Percentiles rank a stretch among this genome's conserved stretches.
phyloP scores from a whole-genome alignment of 2,888 invertebrate genomes.

The Lucinisca nassula region DNA sequence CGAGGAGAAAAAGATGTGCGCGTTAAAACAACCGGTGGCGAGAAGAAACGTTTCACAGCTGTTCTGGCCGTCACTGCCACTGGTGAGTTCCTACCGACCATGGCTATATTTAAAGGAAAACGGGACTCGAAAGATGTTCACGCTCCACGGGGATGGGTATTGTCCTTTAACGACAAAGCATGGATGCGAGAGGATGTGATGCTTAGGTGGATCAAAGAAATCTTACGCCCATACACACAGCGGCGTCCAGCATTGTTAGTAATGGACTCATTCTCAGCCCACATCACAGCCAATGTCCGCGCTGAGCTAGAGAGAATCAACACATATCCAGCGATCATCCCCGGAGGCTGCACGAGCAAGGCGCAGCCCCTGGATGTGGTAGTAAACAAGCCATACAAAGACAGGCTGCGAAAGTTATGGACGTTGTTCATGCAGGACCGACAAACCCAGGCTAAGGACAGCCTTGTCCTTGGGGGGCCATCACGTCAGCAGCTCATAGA shows the following conservation, averaged over 20 bases:
- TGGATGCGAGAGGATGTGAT: conserved; percentile 17
- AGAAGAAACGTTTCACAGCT: no score
- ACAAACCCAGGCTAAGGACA: no score
- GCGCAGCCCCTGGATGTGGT: conserved; percentile 17
- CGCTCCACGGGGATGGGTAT: no score
- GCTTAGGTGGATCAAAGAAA: no score
- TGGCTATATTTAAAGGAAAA: no score
- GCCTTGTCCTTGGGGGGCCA: background rate
- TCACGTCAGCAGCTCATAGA: background rate
- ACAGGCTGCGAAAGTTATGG: background rate
- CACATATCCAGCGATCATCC: background rate
- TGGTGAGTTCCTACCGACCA: no score
- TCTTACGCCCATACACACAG: conserved; percentile 15
- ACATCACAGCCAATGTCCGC: background rate
- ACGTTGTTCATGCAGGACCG: background rate
- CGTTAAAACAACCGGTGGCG: background rate
- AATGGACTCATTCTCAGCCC: background rate
- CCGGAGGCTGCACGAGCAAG: conserved; percentile 4
- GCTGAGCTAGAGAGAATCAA: background rate
- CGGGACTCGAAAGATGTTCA: no score
- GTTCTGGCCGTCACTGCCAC: no score
- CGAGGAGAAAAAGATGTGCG: background rate
- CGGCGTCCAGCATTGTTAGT: background rate
- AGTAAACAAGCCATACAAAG: conserved; percentile 22
- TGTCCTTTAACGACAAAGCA: background rate